phyloP scores from a whole-genome alignment of 2,113 vertebrate genomes.

The Sinocyclocheilus anshuiensis region DNA sequence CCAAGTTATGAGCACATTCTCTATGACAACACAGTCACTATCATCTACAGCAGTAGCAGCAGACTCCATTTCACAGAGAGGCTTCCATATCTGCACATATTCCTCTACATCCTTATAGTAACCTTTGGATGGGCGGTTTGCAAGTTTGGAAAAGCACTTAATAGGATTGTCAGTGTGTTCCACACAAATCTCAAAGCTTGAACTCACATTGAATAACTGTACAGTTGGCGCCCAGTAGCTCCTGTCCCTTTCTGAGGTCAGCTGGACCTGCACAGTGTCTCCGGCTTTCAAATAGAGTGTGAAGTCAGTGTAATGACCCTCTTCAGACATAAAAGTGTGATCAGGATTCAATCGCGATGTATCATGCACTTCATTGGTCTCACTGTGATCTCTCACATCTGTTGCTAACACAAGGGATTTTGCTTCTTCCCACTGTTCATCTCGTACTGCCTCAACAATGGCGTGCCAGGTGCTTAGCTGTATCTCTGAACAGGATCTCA shows the following conservation, averaged over 20 bases:
- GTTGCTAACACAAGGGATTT: background rate
- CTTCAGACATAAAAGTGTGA: background rate
- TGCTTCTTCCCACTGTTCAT: slow-evolving; percentile 52
- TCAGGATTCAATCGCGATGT: background rate
- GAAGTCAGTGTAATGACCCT: slow-evolving; percentile 70
- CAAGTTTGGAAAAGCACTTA: slow-evolving; percentile 70
- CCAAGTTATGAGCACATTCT: slow-evolving; percentile 71
- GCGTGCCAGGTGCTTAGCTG: slow-evolving; percentile 64
- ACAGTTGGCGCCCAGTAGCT: slow-evolving; percentile 74
- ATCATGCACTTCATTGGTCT: background rate
- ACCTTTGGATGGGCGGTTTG: slow-evolving; percentile 51
- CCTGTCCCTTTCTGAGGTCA: slow-evolving; percentile 63
- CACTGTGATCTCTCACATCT: background rate
- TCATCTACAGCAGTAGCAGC: slow-evolving; percentile 66
- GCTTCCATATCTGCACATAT: slow-evolving; percentile 75
- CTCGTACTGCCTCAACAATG: slow-evolving; percentile 66
- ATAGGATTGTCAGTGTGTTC: slow-evolving; percentile 74
- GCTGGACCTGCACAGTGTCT: slow-evolving; percentile 71
- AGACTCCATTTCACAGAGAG: slow-evolving; percentile 78
- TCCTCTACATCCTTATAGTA: slow-evolving; percentile 49
- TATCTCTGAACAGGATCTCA: slow-evolving; percentile 44
- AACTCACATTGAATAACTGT: slow-evolving; percentile 72
- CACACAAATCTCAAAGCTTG: slow-evolving; percentile 77
- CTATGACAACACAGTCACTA: slow-evolving; percentile 72
- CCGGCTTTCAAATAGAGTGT: slow-evolving; percentile 66